Evolutionary conservation across 1,140 invertebrate genomes (phyloP), one percentile per base, ranked within the genome.

Genomic region (Microplitis demolitor): DNA sequence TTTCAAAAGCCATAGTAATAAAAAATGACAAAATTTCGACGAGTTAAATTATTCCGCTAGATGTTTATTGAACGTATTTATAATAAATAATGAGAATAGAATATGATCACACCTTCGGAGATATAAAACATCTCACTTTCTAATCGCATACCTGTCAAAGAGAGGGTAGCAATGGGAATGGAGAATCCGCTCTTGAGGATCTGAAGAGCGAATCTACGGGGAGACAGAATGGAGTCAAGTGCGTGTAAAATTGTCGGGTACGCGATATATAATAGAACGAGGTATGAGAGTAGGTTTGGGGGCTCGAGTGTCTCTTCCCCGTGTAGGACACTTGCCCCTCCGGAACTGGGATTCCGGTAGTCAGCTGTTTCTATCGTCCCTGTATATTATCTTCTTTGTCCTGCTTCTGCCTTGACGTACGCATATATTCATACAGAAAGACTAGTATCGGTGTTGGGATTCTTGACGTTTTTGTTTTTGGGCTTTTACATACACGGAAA

Each of bases 171-270:
- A 66, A 63, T 16, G 5, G 72, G 67, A 63, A 63, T 53, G 54
- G 53, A 56, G 51, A 60, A n/a, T 37, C 51, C 61, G 61, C 56
- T 67, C 58, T 63, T 54, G 61, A 54, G 14, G n/a, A 66, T 67
- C 66, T 76, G 76, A 77, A 78, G 78, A 77, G 39, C 39, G 58
- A 45, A 56, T 53, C 24, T 34, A 56, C 72, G 74, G 74, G 80
- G 76, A 80, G 78, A 76, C 80, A 85, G 85, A 87, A 87, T 85
- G 82, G 86, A 87, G 84, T 87, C 85, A 87, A 87, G 86, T 87
- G 86, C 86, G 85, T 87, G 86, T 87, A 87, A 87, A 87, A 87
- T 87, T 82, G 83, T 78, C 71, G 81, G 79, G 80, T 81, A 83
- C 79, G 80, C 76, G 72, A 78, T 71, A 74, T 81, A 84, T 81